Percentiles rank a stretch among this genome's conserved stretches.
phyloP scores from a whole-genome alignment of 1,140 invertebrate genomes.

The Heliconius nattereri region DNA sequence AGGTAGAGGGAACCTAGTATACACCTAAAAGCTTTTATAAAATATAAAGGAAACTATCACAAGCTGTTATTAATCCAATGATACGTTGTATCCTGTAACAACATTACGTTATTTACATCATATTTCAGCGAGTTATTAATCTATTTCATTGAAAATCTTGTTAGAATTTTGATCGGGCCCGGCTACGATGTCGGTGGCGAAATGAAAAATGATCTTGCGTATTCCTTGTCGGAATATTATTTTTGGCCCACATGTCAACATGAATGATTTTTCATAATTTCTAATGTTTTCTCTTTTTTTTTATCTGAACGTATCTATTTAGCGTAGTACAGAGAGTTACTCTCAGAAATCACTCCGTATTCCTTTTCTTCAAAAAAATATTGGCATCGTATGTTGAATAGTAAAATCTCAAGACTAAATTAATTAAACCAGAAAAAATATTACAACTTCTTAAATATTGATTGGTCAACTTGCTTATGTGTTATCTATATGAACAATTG shows the following conservation, averaged over 20 bases:
- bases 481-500: too few species aligned
- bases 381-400: too few species aligned
- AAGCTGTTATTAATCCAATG: background rate
- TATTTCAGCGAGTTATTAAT: conserved; percentile 21
- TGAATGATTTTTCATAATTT: conserved; percentile 40
- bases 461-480: too few species aligned
- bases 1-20: too few species aligned
- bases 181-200: conserved; percentile 37
- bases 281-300: conserved; percentile 1
- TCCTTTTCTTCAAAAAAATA: too few species aligned
- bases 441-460: too few species aligned
- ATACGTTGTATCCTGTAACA: background rate
- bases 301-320: background rate
- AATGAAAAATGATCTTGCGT: conserved; percentile 47
- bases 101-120: conserved; percentile 9
- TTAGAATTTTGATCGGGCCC: conserved; percentile 47
- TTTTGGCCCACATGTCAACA: conserved; percentile 40
- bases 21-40: too few species aligned
- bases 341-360: background rate
- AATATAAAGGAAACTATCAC: too few species aligned
- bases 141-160: conserved; percentile 37
- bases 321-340: background rate
- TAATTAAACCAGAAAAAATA: too few species aligned
- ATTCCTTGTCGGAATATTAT: conserved; percentile 42
- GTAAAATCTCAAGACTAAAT: too few species aligned